Base-by-base conservation (phyloP, 2,113 vertebrate genomes). In the Emydocephalus ijimae region DNA sequence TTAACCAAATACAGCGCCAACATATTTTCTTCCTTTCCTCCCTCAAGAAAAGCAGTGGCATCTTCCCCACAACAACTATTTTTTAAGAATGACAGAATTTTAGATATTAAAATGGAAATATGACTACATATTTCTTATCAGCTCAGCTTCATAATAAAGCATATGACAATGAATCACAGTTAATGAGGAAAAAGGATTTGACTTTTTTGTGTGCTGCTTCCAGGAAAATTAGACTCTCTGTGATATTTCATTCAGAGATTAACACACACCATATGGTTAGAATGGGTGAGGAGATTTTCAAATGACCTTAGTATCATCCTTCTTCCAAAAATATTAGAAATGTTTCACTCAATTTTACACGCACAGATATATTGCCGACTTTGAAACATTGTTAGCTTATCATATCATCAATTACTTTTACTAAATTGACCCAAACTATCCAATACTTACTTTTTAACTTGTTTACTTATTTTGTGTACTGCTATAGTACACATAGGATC, bases 151-250 rank as follows among this genome's bases (percentile, higher is more conserved):
- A 0, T 3, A 59, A 24, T 92, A 3, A 88, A 48, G 7, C 0
- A 0, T 81, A 89, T n/a, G 48, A 18, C 2, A 52, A 0, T 0
- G 0, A 61, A 6, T 0, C 1, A 1, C 55, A 9, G 3, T 5
- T 7, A 9, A 5, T 69, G 74, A 85, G 57, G 90, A 91, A 26
- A 52, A 61, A 87, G 56, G 56, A 91, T 50, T 64, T 61, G 45
- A 87, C 43, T n/a, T 64, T 34, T 48, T 61, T 61, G 14, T 87
- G 43, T 43, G 18, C 34, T 81, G 74, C 34, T 81, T 81, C 74
- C 74, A 23, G 9, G 29, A 87, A 57, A 23, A 23, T 64, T 57
- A 57, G 87, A 7, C 87, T 87, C 45, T 50, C 45, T 50, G 39
- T 52, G 23, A 87, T 48, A 12, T 29, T 61, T 15, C 29, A 64